These are phyloP conservation scores for Gerris lacustris DNA, from an alignment of 2,888 invertebrate species.

Conservation along the genomic window DNA sequence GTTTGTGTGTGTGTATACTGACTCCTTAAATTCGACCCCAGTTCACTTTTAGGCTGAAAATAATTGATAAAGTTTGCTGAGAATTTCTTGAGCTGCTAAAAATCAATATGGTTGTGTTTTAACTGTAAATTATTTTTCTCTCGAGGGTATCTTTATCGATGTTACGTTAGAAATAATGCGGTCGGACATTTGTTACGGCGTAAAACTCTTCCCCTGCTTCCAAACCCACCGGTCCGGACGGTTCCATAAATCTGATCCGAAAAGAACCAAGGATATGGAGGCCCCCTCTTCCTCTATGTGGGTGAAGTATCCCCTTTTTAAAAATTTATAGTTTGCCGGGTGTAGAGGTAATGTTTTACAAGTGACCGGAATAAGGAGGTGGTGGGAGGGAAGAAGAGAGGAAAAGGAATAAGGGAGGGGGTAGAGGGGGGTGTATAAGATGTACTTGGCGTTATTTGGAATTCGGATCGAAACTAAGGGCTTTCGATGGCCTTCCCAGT, in stretches of 20 bases:
- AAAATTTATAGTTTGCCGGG: constrained; percentile 1
- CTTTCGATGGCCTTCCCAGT: not conserved
- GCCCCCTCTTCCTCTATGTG: not conserved
- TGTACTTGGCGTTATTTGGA: not conserved
- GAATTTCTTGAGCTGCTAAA: no score
- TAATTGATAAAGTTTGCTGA: no score
- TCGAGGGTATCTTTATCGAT: not conserved
- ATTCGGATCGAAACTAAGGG: not conserved
- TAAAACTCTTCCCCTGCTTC: not conserved
- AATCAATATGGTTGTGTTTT: no score
- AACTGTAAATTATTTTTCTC: no score
- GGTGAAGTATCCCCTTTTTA: not conserved
- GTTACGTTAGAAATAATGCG: not conserved
- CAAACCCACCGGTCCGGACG: not conserved
- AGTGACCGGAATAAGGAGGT: not conserved
- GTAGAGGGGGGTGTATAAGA: not conserved
- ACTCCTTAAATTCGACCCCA: no score
- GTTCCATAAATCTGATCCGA: not conserved
- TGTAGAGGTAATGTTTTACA: constrained; percentile 5
- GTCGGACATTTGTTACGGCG: not conserved
- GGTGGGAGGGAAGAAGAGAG: not conserved
- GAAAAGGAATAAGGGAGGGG: not conserved
- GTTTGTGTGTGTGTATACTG: no score
- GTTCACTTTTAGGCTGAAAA: no score
- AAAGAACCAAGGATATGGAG: not conserved